Conservation (phyloP, 2,113 vertebrate genomes). For the Mugil cephalus region DNA sequence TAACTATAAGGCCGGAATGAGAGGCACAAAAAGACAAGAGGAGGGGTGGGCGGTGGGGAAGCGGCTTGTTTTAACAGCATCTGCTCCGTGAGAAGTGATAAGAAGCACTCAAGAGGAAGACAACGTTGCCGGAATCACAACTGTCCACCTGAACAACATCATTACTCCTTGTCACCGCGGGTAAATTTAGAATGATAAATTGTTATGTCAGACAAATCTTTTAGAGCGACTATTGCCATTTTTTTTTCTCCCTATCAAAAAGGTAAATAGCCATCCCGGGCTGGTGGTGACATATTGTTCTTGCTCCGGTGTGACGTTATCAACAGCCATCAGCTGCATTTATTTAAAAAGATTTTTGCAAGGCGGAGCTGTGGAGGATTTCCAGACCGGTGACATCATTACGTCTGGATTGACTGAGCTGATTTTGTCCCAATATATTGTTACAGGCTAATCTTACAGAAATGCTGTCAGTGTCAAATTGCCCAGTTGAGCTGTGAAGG, state of each 20-base stretch:
- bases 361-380: constrained; percentile 26
- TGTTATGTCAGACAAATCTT: constrained; percentile 69
- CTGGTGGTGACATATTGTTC: constrained; percentile 66
- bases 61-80: constrained; percentile 68
- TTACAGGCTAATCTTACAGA: constrained; percentile 45
- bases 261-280: constrained; percentile 58
- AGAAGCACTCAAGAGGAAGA: constrained; percentile 58
- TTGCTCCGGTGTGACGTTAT: constrained; percentile 30
- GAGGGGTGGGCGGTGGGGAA: neutral
- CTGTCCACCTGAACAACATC: constrained; percentile 72
- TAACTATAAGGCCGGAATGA: constrained; percentile 61
- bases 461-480: constrained; percentile 30
- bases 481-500: constrained; percentile 26
- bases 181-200: constrained; percentile 77
- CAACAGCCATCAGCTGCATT: constrained; percentile 30
- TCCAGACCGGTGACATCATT: constrained; percentile 40
- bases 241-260: constrained; percentile 66
- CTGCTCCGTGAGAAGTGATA: constrained; percentile 65
- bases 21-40: constrained; percentile 34
- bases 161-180: constrained; percentile 69
- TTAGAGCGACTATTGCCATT: constrained; percentile 49
- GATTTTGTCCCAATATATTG: constrained; percentile 50
- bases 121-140: constrained; percentile 57
- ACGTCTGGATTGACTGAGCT: constrained; percentile 43
- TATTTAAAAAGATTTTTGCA: constrained; percentile 57